Evolutionary conservation across 2,113 vertebrate species (phyloP), one percentile per base, ranked within the genome.

Genomic region (Mustela lutreola): DNA sequence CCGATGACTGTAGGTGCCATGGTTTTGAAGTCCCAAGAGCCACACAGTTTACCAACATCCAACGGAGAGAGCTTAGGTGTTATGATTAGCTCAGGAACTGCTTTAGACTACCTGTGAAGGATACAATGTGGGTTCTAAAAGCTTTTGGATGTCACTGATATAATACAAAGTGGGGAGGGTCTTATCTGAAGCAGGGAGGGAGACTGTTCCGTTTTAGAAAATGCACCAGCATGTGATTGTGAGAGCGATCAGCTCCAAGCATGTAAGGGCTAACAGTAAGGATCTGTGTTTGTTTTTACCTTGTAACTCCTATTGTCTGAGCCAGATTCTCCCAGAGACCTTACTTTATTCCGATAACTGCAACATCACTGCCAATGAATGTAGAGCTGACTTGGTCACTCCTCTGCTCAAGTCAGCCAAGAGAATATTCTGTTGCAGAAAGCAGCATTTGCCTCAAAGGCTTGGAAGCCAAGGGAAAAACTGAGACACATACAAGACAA

Each of bases 361-460:
- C 83, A 94, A 60, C 31, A 95, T 16, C 62, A 92, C 39, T 90
- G 98, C 88, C 58, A 81, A 80, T 15, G 31, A 96, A 71, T 60
- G 82, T 2, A 89, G 28, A 97, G 91, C n/a, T 0, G 86, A 87
- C 89, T 75, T 62, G 28, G 36, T 97, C 53, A 94, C 79, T 94
- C 53, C 33, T 92, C 42, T 73, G 91, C 85, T 71, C 21, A 62
- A 96, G 92, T 91, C 75, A 97, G 96, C 89, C 92, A 98, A 93
- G 24, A 98, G 88, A 97, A 97, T 45, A 95, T 19, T 96, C 73
- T 92, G 7, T 39, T 86, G 62, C 95, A 97, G 63, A 96, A 97
- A 96, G 90, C 62, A 96, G 89, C 56, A 62, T 91, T 75, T 21
- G 48, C 31, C 91, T 95, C 92, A 73, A 93, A 96, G 65, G 93